These are phyloP conservation scores for Myotis pilosus DNA, from an alignment of 2,797 vertebrate genomes.

Conservation along the genomic window DNA sequence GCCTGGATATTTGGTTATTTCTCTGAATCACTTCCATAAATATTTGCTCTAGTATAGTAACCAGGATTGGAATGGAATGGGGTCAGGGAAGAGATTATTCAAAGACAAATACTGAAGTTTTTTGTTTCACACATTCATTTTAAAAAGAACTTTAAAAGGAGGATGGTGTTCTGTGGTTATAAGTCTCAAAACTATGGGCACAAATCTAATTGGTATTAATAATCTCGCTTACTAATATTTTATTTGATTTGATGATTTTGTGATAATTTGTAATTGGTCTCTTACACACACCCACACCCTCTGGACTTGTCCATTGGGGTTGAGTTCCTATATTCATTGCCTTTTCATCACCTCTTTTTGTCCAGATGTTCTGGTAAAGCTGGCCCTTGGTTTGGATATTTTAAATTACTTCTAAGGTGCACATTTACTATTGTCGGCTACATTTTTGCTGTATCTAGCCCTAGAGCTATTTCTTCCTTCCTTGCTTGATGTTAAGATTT, in stretches of 20 bases:
- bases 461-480: neutral
- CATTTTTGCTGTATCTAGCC: neutral
- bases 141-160: neutral
- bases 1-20: neutral
- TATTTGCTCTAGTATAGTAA: neutral
- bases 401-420: neutral
- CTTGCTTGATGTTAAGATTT: constrained; percentile 8
- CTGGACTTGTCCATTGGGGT: neutral
- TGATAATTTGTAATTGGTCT: neutral
- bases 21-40: neutral
- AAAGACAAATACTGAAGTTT: neutral
- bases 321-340: constrained; percentile 2
- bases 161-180: neutral
- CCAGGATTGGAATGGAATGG: neutral
- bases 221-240: neutral
- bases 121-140: neutral
- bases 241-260: neutral
- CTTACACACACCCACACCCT: neutral
- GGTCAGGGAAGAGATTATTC: neutral
- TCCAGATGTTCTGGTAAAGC: neutral
- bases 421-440: neutral
- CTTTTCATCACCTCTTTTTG: neutral
- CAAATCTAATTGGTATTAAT: neutral
- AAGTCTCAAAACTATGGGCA: neutral
- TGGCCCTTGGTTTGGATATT: neutral